These are phyloP conservation scores for Mayetiola destructor DNA, from an alignment of 2,888 invertebrate species.

Conservation along the genomic window DNA sequence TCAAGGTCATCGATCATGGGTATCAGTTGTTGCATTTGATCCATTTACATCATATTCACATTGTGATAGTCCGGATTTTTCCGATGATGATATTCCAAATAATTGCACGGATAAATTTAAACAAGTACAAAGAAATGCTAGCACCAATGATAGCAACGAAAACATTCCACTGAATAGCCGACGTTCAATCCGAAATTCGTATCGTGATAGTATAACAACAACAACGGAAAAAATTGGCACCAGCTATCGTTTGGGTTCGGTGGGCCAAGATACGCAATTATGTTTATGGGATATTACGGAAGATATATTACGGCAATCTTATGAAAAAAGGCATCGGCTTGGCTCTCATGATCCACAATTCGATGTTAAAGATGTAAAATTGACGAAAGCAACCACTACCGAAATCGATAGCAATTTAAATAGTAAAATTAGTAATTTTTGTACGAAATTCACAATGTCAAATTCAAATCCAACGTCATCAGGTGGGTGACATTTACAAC, in stretches of 20 bases:
- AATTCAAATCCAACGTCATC: background rate
- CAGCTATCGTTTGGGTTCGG: conserved; percentile 79
- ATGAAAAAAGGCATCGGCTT: conserved; percentile 19
- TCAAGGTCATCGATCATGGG: conserved; percentile 96
- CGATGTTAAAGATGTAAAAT: conserved; percentile 20
- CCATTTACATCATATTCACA: conserved; percentile 62
- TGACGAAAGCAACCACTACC: conserved; percentile 25
- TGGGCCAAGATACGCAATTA: conserved; percentile 40
- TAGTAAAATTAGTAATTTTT: conserved; percentile 23
- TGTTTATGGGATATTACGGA: conserved; percentile 14
- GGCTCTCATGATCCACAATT: conserved; percentile 19
- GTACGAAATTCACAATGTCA: background rate
- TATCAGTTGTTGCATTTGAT: conserved; percentile 91
- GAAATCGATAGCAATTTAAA: conserved; percentile 9
- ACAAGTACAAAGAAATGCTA: background rate
- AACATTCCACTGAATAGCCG: background rate
- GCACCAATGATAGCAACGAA: background rate
- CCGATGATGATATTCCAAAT: conserved; percentile 41
- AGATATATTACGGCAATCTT: conserved; percentile 15
- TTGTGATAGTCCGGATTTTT: conserved; percentile 40
- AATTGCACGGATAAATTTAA: conserved; percentile 15
- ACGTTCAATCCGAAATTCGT: conserved; percentile 16
- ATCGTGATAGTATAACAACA: conserved; percentile 33
- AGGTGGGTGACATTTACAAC: background rate
- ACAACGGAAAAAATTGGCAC: conserved; percentile 40